phyloP scores from a whole-genome alignment of 1,140 invertebrate species.

The Pollicipes pollicipes region DNA sequence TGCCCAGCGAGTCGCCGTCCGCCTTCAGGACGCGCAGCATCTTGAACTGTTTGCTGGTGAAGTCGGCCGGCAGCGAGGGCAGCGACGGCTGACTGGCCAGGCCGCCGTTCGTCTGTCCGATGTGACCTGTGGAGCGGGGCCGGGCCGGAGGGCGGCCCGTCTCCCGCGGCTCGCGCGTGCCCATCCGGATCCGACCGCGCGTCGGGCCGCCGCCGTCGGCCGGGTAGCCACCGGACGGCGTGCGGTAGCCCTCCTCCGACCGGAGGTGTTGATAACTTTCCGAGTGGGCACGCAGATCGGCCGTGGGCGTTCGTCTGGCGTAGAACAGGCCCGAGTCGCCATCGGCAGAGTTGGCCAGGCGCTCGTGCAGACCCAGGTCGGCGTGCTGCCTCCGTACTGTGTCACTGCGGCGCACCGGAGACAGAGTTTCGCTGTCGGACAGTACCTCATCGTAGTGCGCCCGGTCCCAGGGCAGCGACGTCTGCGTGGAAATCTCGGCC shows the following conservation, averaged over 20 bases:
- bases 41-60: constrained; percentile 26
- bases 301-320: too few species aligned
- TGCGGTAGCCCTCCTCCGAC: background rate
- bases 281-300: background rate
- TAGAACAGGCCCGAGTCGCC: background rate
- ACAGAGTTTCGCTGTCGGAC: background rate
- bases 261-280: background rate
- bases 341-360: background rate
- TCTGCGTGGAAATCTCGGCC: background rate
- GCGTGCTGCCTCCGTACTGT: background rate
- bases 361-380: background rate
- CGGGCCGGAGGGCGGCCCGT: constrained; percentile 8
- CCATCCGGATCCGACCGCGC: constrained; percentile 8
- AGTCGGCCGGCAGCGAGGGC: constrained; percentile 14
- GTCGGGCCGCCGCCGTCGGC: background rate
- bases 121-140: constrained; percentile 14
- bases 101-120: constrained; percentile 3
- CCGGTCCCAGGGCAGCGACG: background rate
- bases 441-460: background rate
- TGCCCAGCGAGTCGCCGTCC: constrained; percentile 52
- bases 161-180: constrained; percentile 3
- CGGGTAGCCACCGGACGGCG: background rate
- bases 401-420: background rate
- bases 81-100: constrained; percentile 8
- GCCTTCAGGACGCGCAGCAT: constrained; percentile 47